Evolutionary conservation across 35 echinoderm and acorn worm species (phyloP).

Genomic region (Strongylocentrotus purpuratus): DNA sequence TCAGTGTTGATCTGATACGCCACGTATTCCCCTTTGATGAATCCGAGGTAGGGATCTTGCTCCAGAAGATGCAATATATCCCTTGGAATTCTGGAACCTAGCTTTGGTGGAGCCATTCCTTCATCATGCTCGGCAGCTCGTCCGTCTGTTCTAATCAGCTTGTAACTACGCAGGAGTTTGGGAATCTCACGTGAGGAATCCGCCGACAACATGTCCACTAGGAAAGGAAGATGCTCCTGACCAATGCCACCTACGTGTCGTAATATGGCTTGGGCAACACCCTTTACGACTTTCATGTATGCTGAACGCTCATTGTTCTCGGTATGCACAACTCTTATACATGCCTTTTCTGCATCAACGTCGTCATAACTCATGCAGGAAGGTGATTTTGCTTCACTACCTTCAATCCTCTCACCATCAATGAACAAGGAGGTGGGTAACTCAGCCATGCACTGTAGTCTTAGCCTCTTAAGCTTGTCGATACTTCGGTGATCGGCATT

Average conservation of each 20-base stretch:
- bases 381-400: neutral
- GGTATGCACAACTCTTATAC: neutral
- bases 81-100: neutral
- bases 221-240: neutral
- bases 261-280: neutral
- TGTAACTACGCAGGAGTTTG: neutral
- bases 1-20: neutral
- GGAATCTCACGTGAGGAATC: conserved; percentile 25
- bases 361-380: neutral
- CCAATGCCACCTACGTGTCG: neutral
- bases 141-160: neutral
- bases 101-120: neutral
- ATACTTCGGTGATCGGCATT: neutral
- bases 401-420: neutral
- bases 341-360: neutral
- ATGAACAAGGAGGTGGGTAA: neutral
- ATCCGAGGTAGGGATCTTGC: neutral
- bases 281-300: conserved; percentile 6
- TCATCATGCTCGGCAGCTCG: neutral
- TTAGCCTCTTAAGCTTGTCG: neutral
- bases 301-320: neutral
- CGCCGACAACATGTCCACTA: neutral
- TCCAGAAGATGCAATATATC: conserved; percentile 22
- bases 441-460: neutral
- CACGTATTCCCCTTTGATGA: neutral